phyloP scores from a whole-genome alignment of 2,888 invertebrate species.

The Diarsia dahlii region DNA sequence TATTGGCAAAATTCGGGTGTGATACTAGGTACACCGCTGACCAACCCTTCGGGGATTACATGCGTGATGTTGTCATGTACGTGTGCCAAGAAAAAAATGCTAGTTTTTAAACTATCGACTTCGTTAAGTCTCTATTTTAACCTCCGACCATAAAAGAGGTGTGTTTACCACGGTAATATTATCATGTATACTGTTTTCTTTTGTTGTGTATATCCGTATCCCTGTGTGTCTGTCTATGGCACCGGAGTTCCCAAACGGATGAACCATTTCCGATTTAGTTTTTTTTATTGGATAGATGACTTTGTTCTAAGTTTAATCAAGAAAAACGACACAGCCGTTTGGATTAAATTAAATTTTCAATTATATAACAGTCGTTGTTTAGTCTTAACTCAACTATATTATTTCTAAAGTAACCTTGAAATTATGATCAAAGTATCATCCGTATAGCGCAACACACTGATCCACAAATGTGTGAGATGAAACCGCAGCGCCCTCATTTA shows the following conservation, averaged over 20 bases:
- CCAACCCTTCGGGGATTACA: too few relatives aligned
- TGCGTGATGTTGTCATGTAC: too few relatives aligned
- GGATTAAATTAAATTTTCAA: not conserved
- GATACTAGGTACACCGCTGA: too few relatives aligned
- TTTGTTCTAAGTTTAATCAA: not conserved
- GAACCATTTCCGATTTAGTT: not conserved
- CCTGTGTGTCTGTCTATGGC: not conserved
- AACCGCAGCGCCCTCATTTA: conserved; percentile 62
- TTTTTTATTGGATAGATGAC: not conserved
- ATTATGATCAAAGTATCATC: not conserved
- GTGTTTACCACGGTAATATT: too few relatives aligned
- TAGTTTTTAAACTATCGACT: too few relatives aligned
- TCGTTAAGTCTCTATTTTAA: not conserved
- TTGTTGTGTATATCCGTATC: not conserved
- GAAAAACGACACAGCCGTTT: too few relatives aligned
- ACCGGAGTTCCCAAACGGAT: not conserved
- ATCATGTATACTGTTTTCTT: too few relatives aligned
- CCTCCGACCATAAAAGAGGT: not conserved
- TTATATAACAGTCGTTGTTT: not conserved
- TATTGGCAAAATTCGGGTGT: too few relatives aligned
- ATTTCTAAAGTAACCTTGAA: not conserved
- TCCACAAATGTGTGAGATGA: conserved; percentile 23
- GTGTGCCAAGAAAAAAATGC: too few relatives aligned
- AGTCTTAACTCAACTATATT: not conserved
- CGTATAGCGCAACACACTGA: conserved; percentile 26